Base-by-base conservation (phyloP, 2,888 invertebrate genomes). In the Tetrapedia diversipes region DNA sequence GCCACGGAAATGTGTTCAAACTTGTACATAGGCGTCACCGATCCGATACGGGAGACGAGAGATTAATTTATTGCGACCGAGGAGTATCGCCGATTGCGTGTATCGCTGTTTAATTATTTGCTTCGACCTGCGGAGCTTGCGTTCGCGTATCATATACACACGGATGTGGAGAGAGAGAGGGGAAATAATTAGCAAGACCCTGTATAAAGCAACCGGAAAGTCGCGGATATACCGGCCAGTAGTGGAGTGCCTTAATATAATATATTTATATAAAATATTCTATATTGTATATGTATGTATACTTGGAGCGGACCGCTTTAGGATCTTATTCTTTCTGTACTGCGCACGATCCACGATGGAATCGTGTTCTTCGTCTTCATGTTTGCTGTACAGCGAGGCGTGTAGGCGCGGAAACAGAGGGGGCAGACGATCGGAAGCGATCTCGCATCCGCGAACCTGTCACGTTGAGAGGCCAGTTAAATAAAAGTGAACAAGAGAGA, bases 171-270 rank as follows among this genome's bases (percentile, higher is more conserved):
- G 1, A 6, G 14, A 19, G 10, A n/a, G 1, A 41, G 8, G 1
- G 34, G n/a, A 11, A 22, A 19, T 19, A 16, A 68, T 19, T 61
- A 49, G 41, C 67, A 61, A 77, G 60, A 69, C 77, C 65, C 59
- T 81, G 75, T 76, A 57, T 72, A 80, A 77, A 68, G 39, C 39
- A 76, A 56, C 37, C 22, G 32, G 32, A 81, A 81, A 82, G 75
- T 80, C 80, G 83, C 76, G 81, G 81, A 86, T 84, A 86, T 81
- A 85, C 83, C 85, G 90, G 91, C 90, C 90, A 90, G 90, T 90
- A 89, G 87, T 86, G 65, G 81, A 83, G 87, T 87, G 87, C 85
- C 87, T 87, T 87, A 84, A 87, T 88, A 89, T 87, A 87, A 87
- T 86, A 85, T 83, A 84, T 86, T 86, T 86, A 87, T 87, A 51